Base-by-base conservation (phyloP, 1,140 invertebrate genomes). In the Drosophila prosaltans region DNA sequence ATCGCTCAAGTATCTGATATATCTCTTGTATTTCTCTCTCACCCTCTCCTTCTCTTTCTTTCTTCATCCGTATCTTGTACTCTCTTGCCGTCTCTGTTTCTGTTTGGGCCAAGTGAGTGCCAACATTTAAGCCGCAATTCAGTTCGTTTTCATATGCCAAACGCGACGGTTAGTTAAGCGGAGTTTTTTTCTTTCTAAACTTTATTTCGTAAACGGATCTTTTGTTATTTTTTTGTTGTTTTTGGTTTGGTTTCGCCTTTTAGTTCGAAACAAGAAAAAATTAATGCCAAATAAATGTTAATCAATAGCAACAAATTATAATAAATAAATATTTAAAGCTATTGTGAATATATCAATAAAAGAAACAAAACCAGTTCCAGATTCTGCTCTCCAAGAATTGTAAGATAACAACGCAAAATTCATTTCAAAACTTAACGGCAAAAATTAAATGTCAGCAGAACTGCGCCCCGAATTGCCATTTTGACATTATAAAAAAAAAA, bases 371-470 rank as follows among this genome's bases (percentile, higher is more conserved):
- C 41, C 32, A 10, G 36, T 40, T 10, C 54, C 51, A 45, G 72
- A 89, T 88, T 84, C 84, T 70, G 83, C 83, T 89, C 8, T 66
- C 68, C 32, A 62, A 79, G 59, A 75, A 88, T 75, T 78, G 83
- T 88, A 86, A 86, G 83, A 70, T 76, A 16, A 72, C 72, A 58
- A 68, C 59, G 64, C 45, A 57, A 58, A 58, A 61, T 67, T 64
- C 21, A 71, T 51, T 68, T 72, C 64, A 67, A 74, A 59, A 59
- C 43, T 67, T 72, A 85, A 78, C 65, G 66, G 62, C 65, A 59
- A 74, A 82, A 83, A 69, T 39, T 76, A 88, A 89, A 88, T 88
- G 83, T 80, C 84, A 89, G 74, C 36, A 62, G 57, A 69, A 74
- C 70, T 72, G 80, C 69, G 61, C 82, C 72, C 64, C 74, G 69